Conservation (phyloP, 1,140 invertebrate genomes). For the Zaprionus vittiger region DNA sequence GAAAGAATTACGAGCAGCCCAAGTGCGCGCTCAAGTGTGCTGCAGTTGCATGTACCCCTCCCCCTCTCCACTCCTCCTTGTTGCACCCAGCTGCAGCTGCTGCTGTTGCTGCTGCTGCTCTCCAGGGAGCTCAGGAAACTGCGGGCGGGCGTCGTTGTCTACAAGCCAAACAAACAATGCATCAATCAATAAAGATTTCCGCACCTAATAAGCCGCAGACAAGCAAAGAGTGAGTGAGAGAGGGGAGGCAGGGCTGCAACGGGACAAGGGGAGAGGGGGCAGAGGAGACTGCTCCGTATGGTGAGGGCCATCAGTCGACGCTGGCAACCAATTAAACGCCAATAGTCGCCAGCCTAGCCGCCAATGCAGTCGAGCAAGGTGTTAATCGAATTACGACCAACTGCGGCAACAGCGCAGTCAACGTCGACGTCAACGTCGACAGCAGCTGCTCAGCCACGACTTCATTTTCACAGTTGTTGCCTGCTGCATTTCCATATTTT, state of each 20-base stretch:
- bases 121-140: constrained; percentile 35
- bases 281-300: neutral
- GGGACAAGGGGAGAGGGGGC: neutral
- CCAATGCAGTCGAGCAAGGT: constrained; percentile 55
- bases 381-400: constrained; percentile 77
- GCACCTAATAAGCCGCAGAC: constrained; percentile 78
- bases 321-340: constrained; percentile 73
- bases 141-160: constrained; percentile 61
- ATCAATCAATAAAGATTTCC: constrained; percentile 83
- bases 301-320: constrained; percentile 62
- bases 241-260: neutral
- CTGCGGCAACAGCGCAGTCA: neutral
- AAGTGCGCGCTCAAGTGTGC: constrained; percentile 46
- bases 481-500: constrained; percentile 74
- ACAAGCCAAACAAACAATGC: constrained; percentile 76
- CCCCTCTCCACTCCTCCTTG: neutral
- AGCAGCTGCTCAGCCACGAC: constrained; percentile 21
- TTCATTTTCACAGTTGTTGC: constrained; percentile 26
- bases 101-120: neutral
- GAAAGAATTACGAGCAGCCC: constrained; percentile 70
- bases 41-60: neutral
- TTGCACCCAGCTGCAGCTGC: constrained; percentile 4
- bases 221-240: constrained; percentile 10
- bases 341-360: constrained; percentile 53
- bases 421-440: constrained; percentile 12